These are phyloP conservation scores for Podargus strigoides DNA, from an alignment of 2,797 vertebrate genomes.

Conservation along the genomic window DNA sequence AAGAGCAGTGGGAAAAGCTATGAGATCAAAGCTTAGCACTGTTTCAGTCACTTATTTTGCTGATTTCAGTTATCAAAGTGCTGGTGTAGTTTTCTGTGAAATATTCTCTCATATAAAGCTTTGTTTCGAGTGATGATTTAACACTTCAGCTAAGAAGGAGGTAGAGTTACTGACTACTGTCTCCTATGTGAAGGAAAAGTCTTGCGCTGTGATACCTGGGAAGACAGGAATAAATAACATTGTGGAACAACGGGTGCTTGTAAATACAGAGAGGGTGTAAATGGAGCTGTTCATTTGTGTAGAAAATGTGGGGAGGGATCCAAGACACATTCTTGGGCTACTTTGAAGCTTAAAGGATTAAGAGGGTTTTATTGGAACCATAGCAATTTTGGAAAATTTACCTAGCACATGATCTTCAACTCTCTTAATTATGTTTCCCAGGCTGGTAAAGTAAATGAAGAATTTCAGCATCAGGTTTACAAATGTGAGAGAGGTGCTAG, in stretches of 20 bases:
- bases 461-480: not conserved
- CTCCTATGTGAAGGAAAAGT: not conserved
- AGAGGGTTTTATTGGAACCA: not conserved
- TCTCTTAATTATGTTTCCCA: not conserved
- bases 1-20: not conserved
- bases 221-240: not conserved
- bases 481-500: not conserved
- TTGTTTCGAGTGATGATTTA: not conserved
- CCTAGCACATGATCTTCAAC: not conserved
- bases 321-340: not conserved
- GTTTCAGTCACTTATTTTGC: not conserved
- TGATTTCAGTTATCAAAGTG: not conserved
- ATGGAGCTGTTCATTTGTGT: not conserved
- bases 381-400: not conserved
- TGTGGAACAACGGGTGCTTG: not conserved
- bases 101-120: not conserved
- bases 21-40: not conserved
- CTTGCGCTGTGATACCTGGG: not conserved
- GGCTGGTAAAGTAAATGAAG: not conserved
- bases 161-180: not conserved
- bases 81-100: not conserved
- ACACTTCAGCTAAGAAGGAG: not conserved
- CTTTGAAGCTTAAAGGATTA: not conserved
- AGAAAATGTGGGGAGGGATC: not conserved
- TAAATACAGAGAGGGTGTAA: not conserved